These are phyloP conservation scores for Polia nebulosa DNA, from an alignment of 2,888 invertebrate genomes.

Conservation along the genomic window DNA sequence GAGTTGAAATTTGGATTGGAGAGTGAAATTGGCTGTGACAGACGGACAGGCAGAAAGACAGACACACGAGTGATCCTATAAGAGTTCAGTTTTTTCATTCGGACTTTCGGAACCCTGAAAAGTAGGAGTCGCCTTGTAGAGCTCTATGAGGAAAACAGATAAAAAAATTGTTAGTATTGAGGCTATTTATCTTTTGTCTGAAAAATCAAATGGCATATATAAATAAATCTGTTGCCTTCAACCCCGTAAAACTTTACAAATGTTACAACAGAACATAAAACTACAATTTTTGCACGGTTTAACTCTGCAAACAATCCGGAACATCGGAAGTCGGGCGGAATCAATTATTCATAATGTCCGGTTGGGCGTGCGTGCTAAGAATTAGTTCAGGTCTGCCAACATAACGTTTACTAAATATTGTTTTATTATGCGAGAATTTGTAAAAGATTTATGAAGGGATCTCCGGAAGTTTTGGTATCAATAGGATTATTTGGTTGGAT, in stretches of 20 bases:
- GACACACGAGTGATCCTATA: too few species aligned
- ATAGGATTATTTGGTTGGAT: not conserved
- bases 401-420: slow-evolving; percentile 20
- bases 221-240: not conserved
- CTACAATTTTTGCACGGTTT: not conserved
- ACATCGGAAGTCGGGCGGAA: slow-evolving; percentile 11
- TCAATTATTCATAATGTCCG: slow-evolving; percentile 60
- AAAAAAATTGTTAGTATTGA: too few species aligned
- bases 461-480: not conserved
- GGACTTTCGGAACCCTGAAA: too few species aligned
- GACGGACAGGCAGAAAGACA: too few species aligned
- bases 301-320: slow-evolving; percentile 17
- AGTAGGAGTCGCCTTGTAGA: too few species aligned
- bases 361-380: slow-evolving; percentile 25
- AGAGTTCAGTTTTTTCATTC: too few species aligned
- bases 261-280: slow-evolving; percentile 15
- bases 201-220: too few species aligned
- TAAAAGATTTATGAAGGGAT: slow-evolving; percentile 22
- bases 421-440: slow-evolving; percentile 1
- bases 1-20: too few species aligned
- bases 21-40: too few species aligned
- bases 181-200: too few species aligned
- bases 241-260: slow-evolving; percentile 7
- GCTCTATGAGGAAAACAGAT: too few species aligned
- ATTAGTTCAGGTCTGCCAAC: slow-evolving; percentile 17